Base-by-base conservation (phyloP, 2,797 vertebrate species). In the Darevskia nairensis region DNA sequence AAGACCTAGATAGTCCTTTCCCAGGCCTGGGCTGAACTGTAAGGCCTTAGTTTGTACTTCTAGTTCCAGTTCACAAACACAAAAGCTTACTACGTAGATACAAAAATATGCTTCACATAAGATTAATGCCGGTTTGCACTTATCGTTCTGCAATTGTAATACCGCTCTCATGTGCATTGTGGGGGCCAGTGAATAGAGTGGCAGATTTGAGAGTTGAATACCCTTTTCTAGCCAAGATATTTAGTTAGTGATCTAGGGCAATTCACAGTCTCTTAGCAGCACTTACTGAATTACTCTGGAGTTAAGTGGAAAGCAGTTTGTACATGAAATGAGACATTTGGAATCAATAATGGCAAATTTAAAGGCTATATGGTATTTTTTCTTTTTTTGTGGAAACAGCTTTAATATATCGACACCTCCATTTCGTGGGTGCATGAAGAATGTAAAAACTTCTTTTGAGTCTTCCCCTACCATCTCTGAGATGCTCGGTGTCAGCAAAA, bases 391-490 rank as follows among this genome's bases (percentile, higher is more conserved):
- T 81, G 27, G 80, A 94, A 89, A 81, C 89, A 97, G 97, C 55
- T 97, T 96, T 93, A 98, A 98, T 88, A 98, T 99, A 95, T 97
- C 96, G 21, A 95, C 95, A 0, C 97, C 96, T 82, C 96, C 98
- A 27, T 97, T 98, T 90, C 98, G 97, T 86, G 99, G 98, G 85
- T 99, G 98, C 93, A 85, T 99, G 93, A 97, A 92, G 89, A 97
- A 96, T 44, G 19, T 98, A 77, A 97, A 96, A 92, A 93, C 96
- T 72, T 84, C 90, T 1, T 27, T 1, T 1, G 85, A 8, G 10
- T 91, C 85, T 5, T 95, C 96, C 0, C 94, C 95, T 77, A 1
- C 6, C 15, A 39, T 97, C 68, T 87, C 90, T 0, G 98, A 98
- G 86, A 95, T 95, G 55, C 95, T 98, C 44, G 99, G 99, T 55